A percentile compares a stretch with the other conserved stretches of the same genome.
phyloP scores from a whole-genome alignment of 2,888 invertebrate genomes.

The Corbicula japonica region DNA sequence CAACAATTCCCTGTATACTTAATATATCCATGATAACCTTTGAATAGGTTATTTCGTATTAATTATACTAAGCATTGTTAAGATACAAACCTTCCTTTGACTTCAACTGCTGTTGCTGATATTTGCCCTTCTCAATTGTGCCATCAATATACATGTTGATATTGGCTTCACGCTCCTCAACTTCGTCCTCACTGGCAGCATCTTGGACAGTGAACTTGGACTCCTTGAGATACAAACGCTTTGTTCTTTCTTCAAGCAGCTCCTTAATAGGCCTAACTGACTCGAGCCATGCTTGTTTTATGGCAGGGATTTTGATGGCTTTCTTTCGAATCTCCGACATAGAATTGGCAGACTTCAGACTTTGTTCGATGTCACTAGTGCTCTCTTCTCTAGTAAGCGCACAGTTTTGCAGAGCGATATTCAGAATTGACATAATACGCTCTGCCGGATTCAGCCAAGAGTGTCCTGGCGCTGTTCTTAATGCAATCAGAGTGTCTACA shows the following conservation, averaged over 20 bases:
- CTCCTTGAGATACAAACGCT: conserved; percentile 35
- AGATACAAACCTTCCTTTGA: too few species aligned
- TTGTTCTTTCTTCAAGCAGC: conserved; percentile 24
- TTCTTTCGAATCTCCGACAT: conserved; percentile 49
- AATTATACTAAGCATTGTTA: too few species aligned
- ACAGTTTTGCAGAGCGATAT: conserved; percentile 33
- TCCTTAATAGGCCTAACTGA: conserved; percentile 26
- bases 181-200: conserved; percentile 11
- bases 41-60: too few species aligned
- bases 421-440: conserved; percentile 34
- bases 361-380: conserved; percentile 28
- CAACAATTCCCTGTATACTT: too few species aligned
- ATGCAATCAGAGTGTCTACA: conserved; percentile 25
- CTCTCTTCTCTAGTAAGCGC: conserved; percentile 44
- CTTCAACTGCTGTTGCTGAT: conserved; percentile 20
- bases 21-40: too few species aligned
- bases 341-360: conserved; percentile 4
- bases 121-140: conserved; percentile 11
- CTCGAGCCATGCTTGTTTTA: conserved; percentile 33
- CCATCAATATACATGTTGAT: conserved; percentile 15
- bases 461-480: conserved; percentile 34
- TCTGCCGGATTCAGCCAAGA: conserved; percentile 38
- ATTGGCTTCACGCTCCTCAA: conserved; percentile 4
- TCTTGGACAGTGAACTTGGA: background rate
- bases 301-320: conserved; percentile 26